These are phyloP conservation scores for Dynastes tityus DNA, from an alignment of 2,888 invertebrate species.

Conservation along the genomic window DNA sequence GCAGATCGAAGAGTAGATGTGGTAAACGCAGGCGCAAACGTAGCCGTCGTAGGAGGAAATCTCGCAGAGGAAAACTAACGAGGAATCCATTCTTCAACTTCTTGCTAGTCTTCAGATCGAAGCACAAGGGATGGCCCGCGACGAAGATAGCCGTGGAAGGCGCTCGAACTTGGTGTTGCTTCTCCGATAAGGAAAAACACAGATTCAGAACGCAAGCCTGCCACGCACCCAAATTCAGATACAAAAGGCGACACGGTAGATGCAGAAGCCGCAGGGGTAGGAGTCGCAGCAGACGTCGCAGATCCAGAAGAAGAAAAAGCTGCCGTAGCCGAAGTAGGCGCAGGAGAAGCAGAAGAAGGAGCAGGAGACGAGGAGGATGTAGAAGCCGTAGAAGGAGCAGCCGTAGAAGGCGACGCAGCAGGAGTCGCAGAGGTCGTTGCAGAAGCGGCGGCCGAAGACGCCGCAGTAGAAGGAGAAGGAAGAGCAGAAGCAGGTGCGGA, in stretches of 20 bases:
- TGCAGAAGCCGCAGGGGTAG: slow-evolving; percentile 1
- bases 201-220: slow-evolving; percentile 57
- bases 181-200: slow-evolving; percentile 56
- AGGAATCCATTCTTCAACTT: slow-evolving; percentile 64
- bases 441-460: neutral
- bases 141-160: slow-evolving; percentile 63
- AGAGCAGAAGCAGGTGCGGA: slow-evolving; percentile 48
- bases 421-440: neutral
- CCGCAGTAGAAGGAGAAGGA: slow-evolving; percentile 25
- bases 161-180: slow-evolving; percentile 62
- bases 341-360: slow-evolving; percentile 60
- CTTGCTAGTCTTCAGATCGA: slow-evolving; percentile 60
- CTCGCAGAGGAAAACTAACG: slow-evolving; percentile 47
- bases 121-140: slow-evolving; percentile 61
- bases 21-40: too few relatives aligned
- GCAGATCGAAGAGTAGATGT: neutral
- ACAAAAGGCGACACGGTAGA: slow-evolving; percentile 18
- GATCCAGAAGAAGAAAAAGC: slow-evolving; percentile 21
- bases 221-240: slow-evolving; percentile 54
- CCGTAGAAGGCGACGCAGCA: slow-evolving; percentile 36
- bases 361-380: slow-evolving; percentile 58
- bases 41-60: neutral
- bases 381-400: slow-evolving; percentile 53
- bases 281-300: slow-evolving; percentile 47
- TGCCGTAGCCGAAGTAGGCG: slow-evolving; percentile 30